Conservation (phyloP, 1,140 invertebrate genomes). For the Bombus sibiricus region DNA sequence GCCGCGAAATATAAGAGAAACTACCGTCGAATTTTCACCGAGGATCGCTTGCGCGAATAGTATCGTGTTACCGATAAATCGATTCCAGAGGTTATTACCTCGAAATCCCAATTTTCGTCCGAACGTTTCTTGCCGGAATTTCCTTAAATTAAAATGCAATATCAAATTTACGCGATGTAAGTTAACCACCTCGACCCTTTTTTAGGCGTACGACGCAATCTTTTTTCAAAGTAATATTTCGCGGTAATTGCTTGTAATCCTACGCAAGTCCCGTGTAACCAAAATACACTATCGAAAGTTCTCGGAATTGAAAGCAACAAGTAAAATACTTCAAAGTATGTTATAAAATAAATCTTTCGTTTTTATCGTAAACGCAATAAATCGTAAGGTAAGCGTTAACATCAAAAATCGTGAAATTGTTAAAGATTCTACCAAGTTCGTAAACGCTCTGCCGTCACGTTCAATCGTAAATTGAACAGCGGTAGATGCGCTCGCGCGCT, state of each 20-base stretch:
- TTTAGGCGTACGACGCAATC: not conserved
- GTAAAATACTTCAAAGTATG: not conserved
- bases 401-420: not conserved
- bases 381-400: not conserved
- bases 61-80: conserved; percentile 25
- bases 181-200: not conserved
- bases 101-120: not conserved
- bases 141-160: not conserved
- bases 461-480: conserved; percentile 20
- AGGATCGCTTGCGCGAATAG: not conserved
- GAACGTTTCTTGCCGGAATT: not conserved
- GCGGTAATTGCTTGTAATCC: not conserved
- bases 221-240: not conserved
- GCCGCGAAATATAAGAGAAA: not conserved
- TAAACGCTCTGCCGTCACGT: not conserved
- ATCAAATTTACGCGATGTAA: not conserved
- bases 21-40: conserved; percentile 13
- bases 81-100: not conserved
- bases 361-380: not conserved
- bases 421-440: not conserved
- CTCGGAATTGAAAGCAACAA: not conserved
- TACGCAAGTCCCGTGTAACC: too few relatives aligned
- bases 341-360: not conserved
- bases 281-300: not conserved
- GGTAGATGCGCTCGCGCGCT: not conserved